Evolutionary conservation across 2,888 invertebrate species (phyloP), one percentile per base, ranked within the genome.

Genomic region (Catocala sponsa): DNA sequence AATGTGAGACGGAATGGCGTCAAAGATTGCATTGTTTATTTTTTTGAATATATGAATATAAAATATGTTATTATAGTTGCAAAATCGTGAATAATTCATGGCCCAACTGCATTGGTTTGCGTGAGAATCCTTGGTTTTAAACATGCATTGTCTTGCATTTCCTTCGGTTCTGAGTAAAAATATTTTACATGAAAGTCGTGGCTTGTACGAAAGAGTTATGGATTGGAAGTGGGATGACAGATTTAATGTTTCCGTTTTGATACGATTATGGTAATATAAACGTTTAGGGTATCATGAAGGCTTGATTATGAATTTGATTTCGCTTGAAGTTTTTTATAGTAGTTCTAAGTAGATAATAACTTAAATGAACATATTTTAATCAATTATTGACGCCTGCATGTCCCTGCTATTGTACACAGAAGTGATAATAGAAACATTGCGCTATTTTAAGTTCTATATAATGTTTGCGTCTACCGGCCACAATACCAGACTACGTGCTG

Each of bases 1-100:
- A 62, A 52, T 59, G 32, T 41, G 51, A 76, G 70, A 72, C 65
- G 44, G 63, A 68, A 65, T 66, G 76, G 73, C 67, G 70, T 46
- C 65, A 33, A 61, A 41, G 41, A 63, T 59, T 65, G 53, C 63
- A 64, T 62, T 65, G 61, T 62, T 51, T 70, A 69, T 54, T 47
- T 59, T 50, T 65, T 51, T 53, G 59, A 65, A 76, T 67, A 65
- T 57, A 67, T 74, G 48, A 59, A 67, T 74, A 47, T 59, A 11
- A 56, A 61, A 59, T n/a, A 51, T 11, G 46, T 25, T 60, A 63
- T 66, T 33, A 55, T 41, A 55, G 44, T 68, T 74, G 67, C 59
- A 56, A 67, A 70, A 74, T 55, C 2, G 42, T 76, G 57, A 74
- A 70, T 74, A 64, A 70, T 68, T 32, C 35, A 65, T 11, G 38